Evolutionary conservation across 2,888 invertebrate species (phyloP).

Genomic region (Brachyopa scutellaris): DNA sequence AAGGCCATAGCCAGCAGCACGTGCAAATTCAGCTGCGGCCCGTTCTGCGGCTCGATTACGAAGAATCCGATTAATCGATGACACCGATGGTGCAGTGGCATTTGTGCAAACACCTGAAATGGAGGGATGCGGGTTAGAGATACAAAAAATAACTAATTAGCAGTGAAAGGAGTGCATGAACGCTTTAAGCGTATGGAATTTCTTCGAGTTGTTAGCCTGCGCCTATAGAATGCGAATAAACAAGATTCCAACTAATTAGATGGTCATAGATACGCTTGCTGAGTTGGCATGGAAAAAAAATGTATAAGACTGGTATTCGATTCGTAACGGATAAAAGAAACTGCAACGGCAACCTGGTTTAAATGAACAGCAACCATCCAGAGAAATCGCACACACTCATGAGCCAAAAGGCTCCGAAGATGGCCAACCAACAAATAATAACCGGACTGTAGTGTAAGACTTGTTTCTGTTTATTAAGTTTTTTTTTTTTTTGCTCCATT

Average conservation of each 20-base stretch:
- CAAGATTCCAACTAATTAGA: conserved; percentile 68
- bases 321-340: conserved; percentile 42
- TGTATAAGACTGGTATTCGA: conserved; percentile 39
- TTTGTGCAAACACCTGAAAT: conserved; percentile 95
- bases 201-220: conserved; percentile 45
- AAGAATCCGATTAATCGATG: conserved; percentile 97
- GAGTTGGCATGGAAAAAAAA: not conserved
- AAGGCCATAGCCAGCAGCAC: conserved; percentile 94
- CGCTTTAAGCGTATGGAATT: conserved; percentile 44
- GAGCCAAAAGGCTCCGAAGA: conserved; percentile 18
- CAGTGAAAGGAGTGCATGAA: conserved; percentile 60
- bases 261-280: conserved; percentile 67
- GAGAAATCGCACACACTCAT: conserved; percentile 17
- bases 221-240: conserved; percentile 57
- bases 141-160: conserved; percentile 27
- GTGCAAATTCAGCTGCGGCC: conserved; percentile 97
- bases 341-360: conserved; percentile 4
- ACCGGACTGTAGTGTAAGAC: conserved; percentile 35
- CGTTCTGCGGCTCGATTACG: conserved; percentile 97
- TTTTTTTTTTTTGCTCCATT: conserved; percentile 36
- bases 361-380: not conserved
- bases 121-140: not conserved
- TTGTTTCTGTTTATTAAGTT: conserved; percentile 16
- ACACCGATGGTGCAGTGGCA: conserved; percentile 97
- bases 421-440: conserved; percentile 25